Evolutionary conservation across 37 sponge, comb jelly and placozoan species (phyloP).

Genomic region (Lycopodina hypogea): DNA sequence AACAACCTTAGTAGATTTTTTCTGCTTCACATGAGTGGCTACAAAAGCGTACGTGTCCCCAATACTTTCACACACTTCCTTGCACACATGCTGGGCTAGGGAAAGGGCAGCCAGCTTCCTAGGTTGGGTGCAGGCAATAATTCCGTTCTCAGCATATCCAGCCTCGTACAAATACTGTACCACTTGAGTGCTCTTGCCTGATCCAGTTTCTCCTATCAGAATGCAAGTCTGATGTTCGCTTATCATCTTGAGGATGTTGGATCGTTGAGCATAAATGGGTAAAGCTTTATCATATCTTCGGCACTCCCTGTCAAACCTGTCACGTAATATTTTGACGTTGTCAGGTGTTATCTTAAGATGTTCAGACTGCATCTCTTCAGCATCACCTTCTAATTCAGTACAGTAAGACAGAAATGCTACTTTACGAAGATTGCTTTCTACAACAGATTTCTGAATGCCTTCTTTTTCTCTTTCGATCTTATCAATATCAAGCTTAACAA

Average conservation of each 20-base stretch:
- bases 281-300: constrained; percentile 31
- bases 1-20: constrained; percentile 23
- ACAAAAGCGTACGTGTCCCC: constrained; percentile 59
- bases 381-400: not conserved
- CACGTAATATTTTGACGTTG: not conserved
- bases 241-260: constrained; percentile 42
- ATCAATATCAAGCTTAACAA: not conserved
- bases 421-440: constrained; percentile 3
- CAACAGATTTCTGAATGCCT: not conserved
- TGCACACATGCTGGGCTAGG: constrained; percentile 72
- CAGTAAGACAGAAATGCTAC: not conserved
- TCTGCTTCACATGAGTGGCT: constrained; percentile 34
- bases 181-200: constrained; percentile 91
- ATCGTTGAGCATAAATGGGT: constrained; percentile 51
- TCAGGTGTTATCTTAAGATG: not conserved
- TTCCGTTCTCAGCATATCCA: constrained; percentile 44
- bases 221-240: constrained; percentile 45
- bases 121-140: constrained; percentile 79
- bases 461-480: not conserved
- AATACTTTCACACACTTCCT: constrained; percentile 46
- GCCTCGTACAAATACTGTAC: constrained; percentile 86
- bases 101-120: constrained; percentile 83
- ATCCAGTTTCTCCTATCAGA: constrained; percentile 87
- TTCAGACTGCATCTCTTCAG: not conserved
- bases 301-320: constrained; percentile 37